Base-by-base conservation (phyloP, 2,797 vertebrate species). In the Poecilia velifera region DNA sequence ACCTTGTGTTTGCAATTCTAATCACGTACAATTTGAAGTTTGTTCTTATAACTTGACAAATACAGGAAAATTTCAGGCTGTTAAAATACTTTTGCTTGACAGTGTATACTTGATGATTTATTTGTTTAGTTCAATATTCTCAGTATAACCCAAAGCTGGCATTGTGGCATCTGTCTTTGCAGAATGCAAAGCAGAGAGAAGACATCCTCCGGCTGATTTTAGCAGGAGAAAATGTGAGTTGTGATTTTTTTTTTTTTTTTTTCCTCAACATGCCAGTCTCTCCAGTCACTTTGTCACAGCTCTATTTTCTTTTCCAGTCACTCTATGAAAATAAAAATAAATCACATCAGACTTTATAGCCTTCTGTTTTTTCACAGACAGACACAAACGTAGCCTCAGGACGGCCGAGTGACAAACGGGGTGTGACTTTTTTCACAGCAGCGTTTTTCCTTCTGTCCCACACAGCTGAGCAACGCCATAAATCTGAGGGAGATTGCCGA, bases 191-290 rank as follows among this genome's bases (percentile, higher is more conserved):
- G 79, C 95, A 97, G 76, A 93, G 96, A 83, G 92, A 96, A 57
- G 96, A 96, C 39, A 96, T 97, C 90, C 91, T 97, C 78, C 92
- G 85, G 86, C 90, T 97, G 68, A 95, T 96, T 85, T 91, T 97
- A 78, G 91, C 93, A 4, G 95, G 93, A 84, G 96, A 97, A 95
- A 95, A 96, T 8, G 96, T 96, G 92, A 95, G 95, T 20, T 76
- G 3, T 51, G 16, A 77, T 80, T 5, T 83, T 82, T 31, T 16
- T 31, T 62, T 31, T 62, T 62, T 82, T 2, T 7, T 16, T 3
- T 10, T 77, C 59, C 31, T 1, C 41, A 66, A 12, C 45, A 53
- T 28, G n/a, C 4, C 80, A 70, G 43, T 79, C 9, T 57, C 39
- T 76, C 57, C 43, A 83, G 20, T 75, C 39, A 5, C 31, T 78